Evolutionary conservation across 2,888 invertebrate genomes (phyloP), one percentile per base, ranked within the genome.

Genomic region (Zaprionus bogoriensis): DNA sequence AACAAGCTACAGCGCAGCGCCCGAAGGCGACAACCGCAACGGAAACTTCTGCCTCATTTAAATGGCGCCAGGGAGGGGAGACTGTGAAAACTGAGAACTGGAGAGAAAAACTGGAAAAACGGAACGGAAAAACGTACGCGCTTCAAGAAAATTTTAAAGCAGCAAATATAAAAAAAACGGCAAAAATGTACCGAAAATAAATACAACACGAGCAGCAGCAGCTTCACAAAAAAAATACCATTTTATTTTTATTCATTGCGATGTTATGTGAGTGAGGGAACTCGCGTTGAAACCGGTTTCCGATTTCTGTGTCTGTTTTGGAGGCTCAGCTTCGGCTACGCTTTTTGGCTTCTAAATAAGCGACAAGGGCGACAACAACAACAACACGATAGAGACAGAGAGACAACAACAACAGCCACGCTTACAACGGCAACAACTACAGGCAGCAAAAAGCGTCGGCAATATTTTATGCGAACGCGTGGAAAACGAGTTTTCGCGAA

Each of bases 401-500:
- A n/a, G n/a, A 64, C 36, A 41, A 60, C 50, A 71, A 38, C 64
- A 54, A 36, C 42, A 55, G 30, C 45, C 48, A 42, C 25, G 46
- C 32, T 7, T 14, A 32, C 7, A 36, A 9, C 17, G 3, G 17
- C 32, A 14, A 55, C 51, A 70, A 46, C 65, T 50, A 38, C 44
- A 51, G 30, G 52, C 30, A 61, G 12, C 12, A 32, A 32, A 30
- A 20, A 77, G 46, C 9, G 50, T 51, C 67, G 63, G 44, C 50
- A 67, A 57, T 42, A 65, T 66, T 67, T 78, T 67, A 77, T 78
- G 82, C 69, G 61, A 81, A 72, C 65, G 80, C 76, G 72, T 81
- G 82, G 75, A 84, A 81, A 82, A 82, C 82, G 61, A 67, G 82
- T 82, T 82, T 87, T 82, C 81, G 81, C 87, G 78, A 81, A 81